Evolutionary conservation across 2,113 vertebrate species (phyloP), one percentile per base, ranked within the genome.

Genomic region (Notothenia coriiceps): DNA sequence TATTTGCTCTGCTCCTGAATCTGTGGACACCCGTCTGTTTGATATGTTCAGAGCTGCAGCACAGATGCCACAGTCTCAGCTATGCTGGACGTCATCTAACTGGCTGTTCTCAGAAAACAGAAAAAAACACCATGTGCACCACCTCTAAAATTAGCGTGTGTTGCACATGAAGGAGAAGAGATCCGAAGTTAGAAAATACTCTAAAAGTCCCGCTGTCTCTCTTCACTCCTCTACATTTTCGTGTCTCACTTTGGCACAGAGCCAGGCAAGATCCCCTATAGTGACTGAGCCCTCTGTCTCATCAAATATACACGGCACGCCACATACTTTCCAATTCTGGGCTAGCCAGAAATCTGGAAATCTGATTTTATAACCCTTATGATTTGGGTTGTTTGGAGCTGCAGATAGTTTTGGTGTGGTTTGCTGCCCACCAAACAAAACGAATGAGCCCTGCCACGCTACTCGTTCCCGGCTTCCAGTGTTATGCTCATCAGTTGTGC

Each of bases 41-140:
- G 93, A 95, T 95, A 94, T 94, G 94, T 94, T 93, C 90, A 90
- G 92, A 95, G 91, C 94, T 95, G 91, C 91, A 91, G 91, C 90
- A 83, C 95, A 96, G 92, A 94, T 94, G 94, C 93, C 89, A 86
- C 89, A 90, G 93, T 91, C 87, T 91, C 78, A 90, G 94, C 87
- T 92, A 90, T 85, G 91, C 86, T 89, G 89, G 90, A 94, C 91
- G 92, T 95, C 91, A 94, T 94, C 83, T 89, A 74, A 44, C 83
- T 82, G 91, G 91, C 89, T 89, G 84, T 89, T 94, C 93, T 93
- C 86, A 90, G 88, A 93, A 92, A 83, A 91, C 82, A 89, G 77
- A 92, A 84, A 35, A 88, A 91, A 70, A 86, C 87, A 83, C 70
- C 71, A 89, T 85, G 85, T 86, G 89, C 86, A 89, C 91, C 91